Conservation (phyloP, 2,888 invertebrate genomes). For the Drosophila macrospina region DNA sequence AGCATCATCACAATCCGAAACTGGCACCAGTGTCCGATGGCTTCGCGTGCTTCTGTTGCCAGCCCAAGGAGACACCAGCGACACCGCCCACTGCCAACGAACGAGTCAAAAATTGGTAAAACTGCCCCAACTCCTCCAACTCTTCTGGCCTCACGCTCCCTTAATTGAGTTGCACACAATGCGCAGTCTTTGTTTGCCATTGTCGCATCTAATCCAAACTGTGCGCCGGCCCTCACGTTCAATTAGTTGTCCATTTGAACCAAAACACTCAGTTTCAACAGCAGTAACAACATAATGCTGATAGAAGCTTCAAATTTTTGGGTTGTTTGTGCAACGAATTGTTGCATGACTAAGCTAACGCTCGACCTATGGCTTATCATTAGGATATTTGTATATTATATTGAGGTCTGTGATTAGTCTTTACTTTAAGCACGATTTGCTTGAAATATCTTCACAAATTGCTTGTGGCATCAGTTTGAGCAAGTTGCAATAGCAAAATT, state of each 20-base stretch:
- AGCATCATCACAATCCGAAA: constrained; percentile 35
- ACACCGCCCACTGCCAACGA: constrained; percentile 4
- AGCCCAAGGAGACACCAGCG: constrained; percentile 11
- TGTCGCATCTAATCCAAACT: constrained; percentile 38
- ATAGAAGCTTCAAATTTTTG: constrained; percentile 28
- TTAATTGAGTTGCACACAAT: constrained; percentile 24
- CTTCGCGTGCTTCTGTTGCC: constrained; percentile 64
- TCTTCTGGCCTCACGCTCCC: not conserved
- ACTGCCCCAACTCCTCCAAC: not conserved
- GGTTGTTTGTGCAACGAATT: constrained; percentile 31
- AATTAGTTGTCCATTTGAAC: constrained; percentile 47
- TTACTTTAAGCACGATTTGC: constrained; percentile 29
- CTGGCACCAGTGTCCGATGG: constrained; percentile 34
- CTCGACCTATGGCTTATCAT: constrained; percentile 9
- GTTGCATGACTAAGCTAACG: constrained; percentile 36
- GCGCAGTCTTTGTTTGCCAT: constrained; percentile 42
- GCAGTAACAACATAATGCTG: constrained; percentile 6
- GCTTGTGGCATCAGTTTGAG: constrained; percentile 14
- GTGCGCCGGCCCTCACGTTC: constrained; percentile 56
- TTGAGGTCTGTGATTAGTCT: constrained; percentile 12
- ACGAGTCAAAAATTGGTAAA: constrained; percentile 39
- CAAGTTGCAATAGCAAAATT: not conserved
- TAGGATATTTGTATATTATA: constrained; percentile 2
- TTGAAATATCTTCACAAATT: constrained; percentile 14
- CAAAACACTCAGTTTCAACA: constrained; percentile 14